Evolutionary conservation across 2,113 vertebrate genomes (phyloP), one percentile per base, ranked within the genome.

Genomic region (Romanogobio albipinnatus): DNA sequence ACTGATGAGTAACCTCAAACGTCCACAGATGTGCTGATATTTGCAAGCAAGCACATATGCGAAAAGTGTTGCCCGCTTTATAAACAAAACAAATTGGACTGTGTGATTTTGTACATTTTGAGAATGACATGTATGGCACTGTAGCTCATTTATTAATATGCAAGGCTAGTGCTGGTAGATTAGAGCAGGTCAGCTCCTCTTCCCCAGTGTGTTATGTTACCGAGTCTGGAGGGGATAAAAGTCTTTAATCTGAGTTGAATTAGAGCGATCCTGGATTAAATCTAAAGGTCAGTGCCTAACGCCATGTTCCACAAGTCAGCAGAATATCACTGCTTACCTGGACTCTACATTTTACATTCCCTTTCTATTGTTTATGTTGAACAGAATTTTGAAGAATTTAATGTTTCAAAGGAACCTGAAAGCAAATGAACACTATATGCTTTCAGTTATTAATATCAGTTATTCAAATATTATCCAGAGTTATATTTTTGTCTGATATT

Each of bases 181-280:
- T 88, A 87, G 53, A 36, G 53, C 70, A 70, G 81, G 71, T 82
- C 53, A 82, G 24, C 29, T 71, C 62, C 62, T 76, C 76, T 85
- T 73, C 39, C 61, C 58, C 76, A 83, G 45, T 36, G 84, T 83
- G 58, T 56, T 68, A 68, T 77, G 73, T 87, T 83, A 78, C 26
- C 74, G 82, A 47, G 82, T 47, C 49, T 84, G 62, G 62, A 76
- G 59, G 51, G 84, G 89, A 88, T 92, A 88, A 93, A 92, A 84
- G 80, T 62, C 76, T 85, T 91, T 91, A 95, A 94, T 92, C 90
- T 91, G 91, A 91, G 91, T 93, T 92, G 91, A 94, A 93, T 94
- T 88, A 93, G 91, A 95, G 88, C 84, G 84, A 91, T 89, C 75
- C 90, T 86, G 90, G 94, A 93, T 95, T 96, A 94, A 88, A 91